These are phyloP conservation scores for Alviniconcha marisindica DNA, from an alignment of 1,140 invertebrate genomes.

Conservation along the genomic window DNA sequence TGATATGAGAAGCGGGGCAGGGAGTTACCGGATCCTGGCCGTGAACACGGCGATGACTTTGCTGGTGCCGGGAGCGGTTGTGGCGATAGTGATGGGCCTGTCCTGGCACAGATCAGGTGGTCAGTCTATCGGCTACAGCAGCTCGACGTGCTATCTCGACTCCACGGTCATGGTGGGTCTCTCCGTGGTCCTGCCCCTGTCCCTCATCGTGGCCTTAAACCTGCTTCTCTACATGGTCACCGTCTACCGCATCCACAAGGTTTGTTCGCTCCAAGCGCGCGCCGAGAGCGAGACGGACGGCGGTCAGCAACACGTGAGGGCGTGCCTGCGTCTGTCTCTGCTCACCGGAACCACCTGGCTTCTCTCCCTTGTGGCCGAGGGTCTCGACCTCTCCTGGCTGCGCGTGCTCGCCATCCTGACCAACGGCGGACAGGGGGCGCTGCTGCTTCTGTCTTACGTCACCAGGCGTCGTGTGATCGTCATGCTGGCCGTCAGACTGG, in stretches of 20 bases:
- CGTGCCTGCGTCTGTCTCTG: constrained; percentile 46
- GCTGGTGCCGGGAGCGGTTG: not conserved
- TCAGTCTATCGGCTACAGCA: constrained; percentile 41
- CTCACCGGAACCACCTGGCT: constrained; percentile 80
- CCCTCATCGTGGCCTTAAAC: constrained; percentile 40
- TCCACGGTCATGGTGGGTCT: constrained; percentile 22
- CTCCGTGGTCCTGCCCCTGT: constrained; percentile 38
- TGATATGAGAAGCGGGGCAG: no score
- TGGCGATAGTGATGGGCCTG: not conserved
- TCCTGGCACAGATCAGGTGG: not conserved
- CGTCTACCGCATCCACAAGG: constrained; percentile 34
- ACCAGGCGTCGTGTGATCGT: constrained; percentile 39
- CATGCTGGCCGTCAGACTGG: not conserved
- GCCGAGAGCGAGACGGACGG: not conserved
- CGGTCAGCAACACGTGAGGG: constrained; percentile 30
- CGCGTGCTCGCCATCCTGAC: constrained; percentile 78
- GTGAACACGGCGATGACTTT: not conserved
- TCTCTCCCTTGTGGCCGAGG: constrained; percentile 77
- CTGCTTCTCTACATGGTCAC: constrained; percentile 42
- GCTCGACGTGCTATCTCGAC: constrained; percentile 41
- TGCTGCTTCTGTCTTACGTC: constrained; percentile 80
- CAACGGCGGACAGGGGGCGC: constrained; percentile 80
- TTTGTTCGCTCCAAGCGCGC: not conserved
- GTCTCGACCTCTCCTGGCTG: constrained; percentile 74
- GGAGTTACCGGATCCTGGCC: not conserved